Conservation (phyloP, 2,888 invertebrate species). For the Allophyes oxyacanthae region DNA sequence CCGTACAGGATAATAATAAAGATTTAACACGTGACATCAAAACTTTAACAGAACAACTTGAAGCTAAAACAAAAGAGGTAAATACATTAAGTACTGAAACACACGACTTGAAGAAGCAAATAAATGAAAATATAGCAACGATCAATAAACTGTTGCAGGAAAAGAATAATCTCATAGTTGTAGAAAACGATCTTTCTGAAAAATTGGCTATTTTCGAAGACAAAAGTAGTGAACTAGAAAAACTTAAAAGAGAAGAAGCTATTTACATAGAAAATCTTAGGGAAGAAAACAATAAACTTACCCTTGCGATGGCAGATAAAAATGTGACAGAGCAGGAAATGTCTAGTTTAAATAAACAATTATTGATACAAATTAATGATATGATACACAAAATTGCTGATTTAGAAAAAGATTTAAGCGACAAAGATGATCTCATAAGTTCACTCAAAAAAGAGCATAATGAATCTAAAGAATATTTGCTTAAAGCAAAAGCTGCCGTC, state of each 20-base stretch:
- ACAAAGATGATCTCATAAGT: slow-evolving; percentile 63
- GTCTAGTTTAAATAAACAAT: slow-evolving; percentile 51
- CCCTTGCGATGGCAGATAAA: slow-evolving; percentile 47
- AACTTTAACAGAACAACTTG: slow-evolving; percentile 55
- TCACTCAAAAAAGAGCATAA: slow-evolving; percentile 58
- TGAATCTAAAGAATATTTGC: slow-evolving; percentile 60
- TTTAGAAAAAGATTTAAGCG: slow-evolving; percentile 60
- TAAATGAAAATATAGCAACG: slow-evolving; percentile 58
- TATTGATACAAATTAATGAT: slow-evolving; percentile 55
- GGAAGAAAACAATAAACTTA: slow-evolving; percentile 59
- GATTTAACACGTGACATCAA: slow-evolving; percentile 30
- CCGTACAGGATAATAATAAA: slow-evolving; percentile 42
- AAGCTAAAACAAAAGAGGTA: slow-evolving; percentile 65
- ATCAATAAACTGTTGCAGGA: slow-evolving; percentile 65
- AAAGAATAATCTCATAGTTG: slow-evolving; percentile 54
- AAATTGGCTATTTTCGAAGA: slow-evolving; percentile 57
- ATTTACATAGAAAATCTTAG: slow-evolving; percentile 55
- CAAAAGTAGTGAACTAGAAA: slow-evolving; percentile 55
- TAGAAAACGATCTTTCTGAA: slow-evolving; percentile 60
- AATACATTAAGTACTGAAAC: slow-evolving; percentile 18
- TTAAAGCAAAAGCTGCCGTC: slow-evolving; percentile 61
- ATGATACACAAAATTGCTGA: slow-evolving; percentile 53
- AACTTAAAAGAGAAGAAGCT: slow-evolving; percentile 52
- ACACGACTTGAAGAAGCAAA: slow-evolving; percentile 55
- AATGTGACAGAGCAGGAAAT: slow-evolving; percentile 49